Evolutionary conservation across 1,140 invertebrate species (phyloP), one percentile per base, ranked within the genome.

Genomic region (Pseudobourletiella spinata): DNA sequence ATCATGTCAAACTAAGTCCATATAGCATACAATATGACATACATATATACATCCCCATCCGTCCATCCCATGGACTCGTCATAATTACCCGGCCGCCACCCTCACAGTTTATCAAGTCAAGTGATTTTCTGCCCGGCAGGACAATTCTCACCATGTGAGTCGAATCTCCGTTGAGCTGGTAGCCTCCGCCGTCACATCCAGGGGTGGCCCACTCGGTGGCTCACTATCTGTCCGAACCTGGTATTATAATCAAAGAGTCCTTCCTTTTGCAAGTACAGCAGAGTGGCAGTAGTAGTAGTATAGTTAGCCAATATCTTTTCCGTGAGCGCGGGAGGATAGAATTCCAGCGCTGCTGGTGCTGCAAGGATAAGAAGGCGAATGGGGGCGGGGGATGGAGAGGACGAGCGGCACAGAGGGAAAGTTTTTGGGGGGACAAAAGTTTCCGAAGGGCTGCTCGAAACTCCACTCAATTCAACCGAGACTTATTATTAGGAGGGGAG

Each of bases 221-320:
- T 85, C 84, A 43, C 83, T 80, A 20, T 82, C 79, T 1, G 84
- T 85, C 67, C 77, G 77, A 3, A 72, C 73, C 77, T 77, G 69
- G 22, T n/a, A n/a, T n/a, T n/a, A 55, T 3, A 55, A 55, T 32
- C 28, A 55, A 55, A 55, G 22, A 35, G 6, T 11, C 46, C n/a
- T n/a, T 18, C 24, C 6, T 25, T 15, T 11, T 48, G 8, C 6
- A 6, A 48, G 6, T 8, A 48, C 11, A 48, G 22, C 46, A 15
- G 16, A 20, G 8, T 25, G 18, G 18, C 46, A 39, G 8, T 39
- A 39, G 32, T 11, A 39, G 32, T n/a, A n/a, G n/a, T n/a, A n/a
- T n/a, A n/a, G n/a, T n/a, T n/a, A n/a, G n/a, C n/a, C n/a, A n/a
- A n/a, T n/a, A n/a, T n/a, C n/a, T n/a, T n/a, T n/a, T n/a, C n/a